These are phyloP conservation scores for Vanacampus margaritifer DNA, from an alignment of 2,113 vertebrate species.

Conservation along the genomic window DNA sequence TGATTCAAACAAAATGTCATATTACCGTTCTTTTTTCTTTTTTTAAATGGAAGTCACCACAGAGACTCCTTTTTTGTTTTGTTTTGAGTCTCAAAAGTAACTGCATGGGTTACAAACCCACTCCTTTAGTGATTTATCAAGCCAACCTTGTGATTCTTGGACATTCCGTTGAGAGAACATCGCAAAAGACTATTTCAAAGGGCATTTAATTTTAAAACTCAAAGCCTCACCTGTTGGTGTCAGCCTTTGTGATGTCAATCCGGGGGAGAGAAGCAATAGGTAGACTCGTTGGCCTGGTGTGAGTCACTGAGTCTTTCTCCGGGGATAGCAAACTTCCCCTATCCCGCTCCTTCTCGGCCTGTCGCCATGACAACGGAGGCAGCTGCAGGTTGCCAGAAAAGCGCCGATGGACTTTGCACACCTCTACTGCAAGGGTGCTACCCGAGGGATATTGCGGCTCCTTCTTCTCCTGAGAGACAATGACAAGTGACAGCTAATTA, in stretches of 20 bases:
- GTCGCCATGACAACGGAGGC: constrained; percentile 87
- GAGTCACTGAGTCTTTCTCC: constrained; percentile 75
- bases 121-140: background rate
- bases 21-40: constrained; percentile 7
- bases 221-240: constrained; percentile 80
- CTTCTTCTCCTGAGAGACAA: constrained; percentile 71
- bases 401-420: constrained; percentile 83
- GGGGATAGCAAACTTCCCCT: constrained; percentile 71
- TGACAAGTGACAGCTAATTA: background rate
- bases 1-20: constrained; percentile 16
- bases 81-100: background rate
- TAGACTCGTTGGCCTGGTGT: constrained; percentile 83
- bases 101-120: no score
- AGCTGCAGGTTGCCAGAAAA: constrained; percentile 89
- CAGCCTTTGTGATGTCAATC: constrained; percentile 88
- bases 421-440: constrained; percentile 81
- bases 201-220: background rate
- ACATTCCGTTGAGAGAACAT: background rate
- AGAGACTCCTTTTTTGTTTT: background rate
- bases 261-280: constrained; percentile 80
- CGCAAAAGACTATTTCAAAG: background rate
- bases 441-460: constrained; percentile 71
- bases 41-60: background rate
- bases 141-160: no score
- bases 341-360: constrained; percentile 71